Evolutionary conservation across 64 coral and sea anemone genomes (phyloP).

Genomic region (Stichodactyla helianthus): DNA sequence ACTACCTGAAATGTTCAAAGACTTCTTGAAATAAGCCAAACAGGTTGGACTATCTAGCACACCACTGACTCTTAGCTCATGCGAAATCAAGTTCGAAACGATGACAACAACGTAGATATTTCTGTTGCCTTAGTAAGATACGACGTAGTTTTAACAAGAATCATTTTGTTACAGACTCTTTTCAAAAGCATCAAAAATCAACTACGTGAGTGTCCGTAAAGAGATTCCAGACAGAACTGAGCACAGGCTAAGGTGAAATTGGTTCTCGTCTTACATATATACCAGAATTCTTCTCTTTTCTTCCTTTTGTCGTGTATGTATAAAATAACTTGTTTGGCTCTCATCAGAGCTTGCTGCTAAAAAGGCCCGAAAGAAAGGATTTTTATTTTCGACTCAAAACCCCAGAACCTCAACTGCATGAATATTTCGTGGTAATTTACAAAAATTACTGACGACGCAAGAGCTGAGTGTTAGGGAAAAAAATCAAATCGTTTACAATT

Average conservation of each 20-base stretch:
- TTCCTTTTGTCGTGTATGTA: no score
- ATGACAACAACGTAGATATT: not conserved
- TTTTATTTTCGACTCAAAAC: no score
- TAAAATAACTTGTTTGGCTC: no score
- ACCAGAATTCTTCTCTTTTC: no score
- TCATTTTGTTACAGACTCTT: not conserved
- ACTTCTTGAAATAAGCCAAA: not conserved
- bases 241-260: not conserved
- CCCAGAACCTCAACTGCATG: no score
- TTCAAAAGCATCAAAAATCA: not conserved
- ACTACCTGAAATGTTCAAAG: not conserved
- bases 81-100: not conserved
- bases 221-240: not conserved
- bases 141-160: not conserved
- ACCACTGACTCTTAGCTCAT: constrained; percentile 8
- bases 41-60: not conserved
- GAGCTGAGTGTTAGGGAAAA: not conserved
- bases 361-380: no score
- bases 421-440: no score
- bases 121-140: not conserved
- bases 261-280: no score
- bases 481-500: not conserved
- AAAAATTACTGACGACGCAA: not conserved
- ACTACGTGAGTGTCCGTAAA: not conserved
- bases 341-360: no score